Evolutionary conservation across 2,888 invertebrate genomes (phyloP).

Genomic region (Leucophenga montana): DNA sequence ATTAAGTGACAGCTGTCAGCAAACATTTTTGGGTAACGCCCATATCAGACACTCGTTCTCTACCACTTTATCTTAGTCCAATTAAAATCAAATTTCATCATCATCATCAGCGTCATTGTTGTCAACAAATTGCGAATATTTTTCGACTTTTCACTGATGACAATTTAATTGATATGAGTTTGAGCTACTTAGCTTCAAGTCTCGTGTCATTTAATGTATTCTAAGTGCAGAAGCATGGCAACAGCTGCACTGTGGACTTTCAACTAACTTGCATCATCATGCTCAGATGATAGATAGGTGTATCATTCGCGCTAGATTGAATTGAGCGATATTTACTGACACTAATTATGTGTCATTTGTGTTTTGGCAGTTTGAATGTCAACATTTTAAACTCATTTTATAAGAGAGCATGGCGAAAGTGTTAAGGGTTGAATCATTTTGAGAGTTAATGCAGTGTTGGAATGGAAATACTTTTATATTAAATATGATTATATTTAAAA

Average conservation of each 20-base stretch:
- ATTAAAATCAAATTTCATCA: conserved; percentile 62
- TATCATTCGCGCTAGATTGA: conserved; percentile 16
- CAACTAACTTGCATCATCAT: conserved; percentile 37
- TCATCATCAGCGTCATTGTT: conserved; percentile 40
- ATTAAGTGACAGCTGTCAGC: conserved; percentile 50
- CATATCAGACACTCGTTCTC: neutral
- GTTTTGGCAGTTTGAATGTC: conserved; percentile 36
- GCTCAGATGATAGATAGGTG: conserved; percentile 40
- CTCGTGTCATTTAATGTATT: conserved; percentile 36
- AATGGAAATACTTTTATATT: too few species aligned
- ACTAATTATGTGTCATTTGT: conserved; percentile 59
- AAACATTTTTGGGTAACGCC: conserved; percentile 37
- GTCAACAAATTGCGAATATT: conserved; percentile 41
- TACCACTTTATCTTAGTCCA: conserved; percentile 51
- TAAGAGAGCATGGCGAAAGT: neutral
- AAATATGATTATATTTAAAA: neutral
- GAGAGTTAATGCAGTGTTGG: too few species aligned
- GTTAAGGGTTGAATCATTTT: neutral
- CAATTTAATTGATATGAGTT: conserved; percentile 55
- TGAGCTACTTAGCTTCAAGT: conserved; percentile 27
- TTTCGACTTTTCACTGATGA: conserved; percentile 51
- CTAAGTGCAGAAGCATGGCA: conserved; percentile 31
- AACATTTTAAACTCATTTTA: conserved; percentile 17
- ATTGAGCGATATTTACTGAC: conserved; percentile 43
- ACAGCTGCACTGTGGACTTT: conserved; percentile 57